Evolutionary conservation across 2,113 vertebrate species (phyloP).

Genomic region (Zingel zingel): DNA sequence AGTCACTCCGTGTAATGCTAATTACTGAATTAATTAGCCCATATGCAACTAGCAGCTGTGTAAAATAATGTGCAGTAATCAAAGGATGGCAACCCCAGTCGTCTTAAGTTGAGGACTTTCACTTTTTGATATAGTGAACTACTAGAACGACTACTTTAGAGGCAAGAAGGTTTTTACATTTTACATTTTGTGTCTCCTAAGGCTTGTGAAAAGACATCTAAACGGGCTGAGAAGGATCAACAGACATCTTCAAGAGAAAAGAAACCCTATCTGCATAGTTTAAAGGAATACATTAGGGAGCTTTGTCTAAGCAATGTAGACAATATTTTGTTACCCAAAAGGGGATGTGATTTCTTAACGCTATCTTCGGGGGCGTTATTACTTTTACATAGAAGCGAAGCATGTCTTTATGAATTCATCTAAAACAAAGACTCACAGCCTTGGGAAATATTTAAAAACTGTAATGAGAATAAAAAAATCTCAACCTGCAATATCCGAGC

Average conservation of each 20-base stretch:
- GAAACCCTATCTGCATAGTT: constrained; percentile 35
- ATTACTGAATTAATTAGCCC: constrained; percentile 80
- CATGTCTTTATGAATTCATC: constrained; percentile 59
- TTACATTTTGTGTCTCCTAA: constrained; percentile 31
- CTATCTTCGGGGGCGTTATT: constrained; percentile 43
- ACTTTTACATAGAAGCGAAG: constrained; percentile 49
- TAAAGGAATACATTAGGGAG: constrained; percentile 54
- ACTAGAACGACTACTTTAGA: constrained; percentile 54
- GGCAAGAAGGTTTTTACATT: constrained; percentile 43
- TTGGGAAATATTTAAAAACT: constrained; percentile 63
- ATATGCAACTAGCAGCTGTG: constrained; percentile 67
- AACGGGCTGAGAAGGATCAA: constrained; percentile 33
- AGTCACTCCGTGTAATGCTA: constrained; percentile 75
- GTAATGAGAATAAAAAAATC: constrained; percentile 70
- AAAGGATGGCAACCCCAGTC: constrained; percentile 66
- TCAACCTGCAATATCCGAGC: constrained; percentile 68
- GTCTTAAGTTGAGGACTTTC: constrained; percentile 71
- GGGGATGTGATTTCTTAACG: constrained; percentile 38
- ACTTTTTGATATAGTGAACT: constrained; percentile 65
- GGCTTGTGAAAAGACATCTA: constrained; percentile 56
- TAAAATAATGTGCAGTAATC: constrained; percentile 75
- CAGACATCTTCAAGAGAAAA: constrained; percentile 52
- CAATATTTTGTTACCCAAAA: constrained; percentile 53
- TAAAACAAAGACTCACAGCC: constrained; percentile 71
- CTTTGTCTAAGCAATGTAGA: constrained; percentile 54